Evolutionary conservation across 2,888 invertebrate species (phyloP).

Genomic region (Lutraria lutraria): DNA sequence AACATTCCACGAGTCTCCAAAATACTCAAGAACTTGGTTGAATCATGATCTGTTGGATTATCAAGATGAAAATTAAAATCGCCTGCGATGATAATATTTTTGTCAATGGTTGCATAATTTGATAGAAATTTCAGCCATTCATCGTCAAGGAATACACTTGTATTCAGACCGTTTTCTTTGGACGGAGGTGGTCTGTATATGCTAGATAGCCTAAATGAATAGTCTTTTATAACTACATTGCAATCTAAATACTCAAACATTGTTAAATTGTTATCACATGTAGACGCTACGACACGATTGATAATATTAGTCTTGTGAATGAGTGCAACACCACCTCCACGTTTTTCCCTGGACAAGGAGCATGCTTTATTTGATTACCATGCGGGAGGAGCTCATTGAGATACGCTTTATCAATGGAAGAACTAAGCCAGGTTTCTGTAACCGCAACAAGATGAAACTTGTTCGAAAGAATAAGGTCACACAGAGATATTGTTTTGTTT

Average conservation of each 20-base stretch:
- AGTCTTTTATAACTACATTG: slow-evolving; percentile 31
- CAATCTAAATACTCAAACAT: slow-evolving; percentile 47
- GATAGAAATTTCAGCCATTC: no score
- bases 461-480: slow-evolving; percentile 43
- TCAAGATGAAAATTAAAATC: slow-evolving; percentile 54
- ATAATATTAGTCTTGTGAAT: slow-evolving; percentile 33
- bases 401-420: slow-evolving; percentile 42
- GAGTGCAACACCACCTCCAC: slow-evolving; percentile 46
- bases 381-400: slow-evolving; percentile 37
- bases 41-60: neutral
- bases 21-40: neutral
- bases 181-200: slow-evolving; percentile 46
- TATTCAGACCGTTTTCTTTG: slow-evolving; percentile 39
- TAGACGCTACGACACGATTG: slow-evolving; percentile 26
- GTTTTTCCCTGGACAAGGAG: slow-evolving; percentile 37
- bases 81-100: slow-evolving; percentile 48
- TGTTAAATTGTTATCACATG: slow-evolving; percentile 34
- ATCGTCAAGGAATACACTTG: slow-evolving; percentile 35
- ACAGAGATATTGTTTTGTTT: slow-evolving; percentile 36
- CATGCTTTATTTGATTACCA: slow-evolving; percentile 44
- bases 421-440: slow-evolving; percentile 57
- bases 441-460: slow-evolving; percentile 43
- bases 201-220: slow-evolving; percentile 34
- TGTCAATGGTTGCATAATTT: slow-evolving; percentile 40
- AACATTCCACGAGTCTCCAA: slow-evolving; percentile 51